Conservation (phyloP, 2,888 invertebrate genomes). For the Girardia tigrina region DNA sequence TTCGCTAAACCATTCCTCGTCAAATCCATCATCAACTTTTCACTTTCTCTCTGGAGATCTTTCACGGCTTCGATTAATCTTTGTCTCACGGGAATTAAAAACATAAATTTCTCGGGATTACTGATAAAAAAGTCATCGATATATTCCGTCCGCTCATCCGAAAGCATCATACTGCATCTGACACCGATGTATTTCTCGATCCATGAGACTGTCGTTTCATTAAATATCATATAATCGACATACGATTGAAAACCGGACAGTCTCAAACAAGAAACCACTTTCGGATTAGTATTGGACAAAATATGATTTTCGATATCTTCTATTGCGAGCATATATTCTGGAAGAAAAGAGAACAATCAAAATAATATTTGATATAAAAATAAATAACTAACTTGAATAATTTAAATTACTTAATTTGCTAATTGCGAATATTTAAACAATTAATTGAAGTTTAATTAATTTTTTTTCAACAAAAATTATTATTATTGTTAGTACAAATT, state of each 20-base stretch:
- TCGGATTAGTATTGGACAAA: neutral
- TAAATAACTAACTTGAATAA: neutral
- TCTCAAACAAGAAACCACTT: neutral
- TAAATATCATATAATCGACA: neutral
- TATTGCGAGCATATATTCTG: neutral
- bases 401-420: neutral
- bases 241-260: neutral
- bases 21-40: neutral
- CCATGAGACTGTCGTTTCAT: neutral
- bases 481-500: no score
- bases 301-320: conserved; percentile 9
- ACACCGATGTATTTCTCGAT: neutral
- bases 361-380: neutral
- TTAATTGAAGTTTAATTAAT: no score
- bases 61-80: neutral
- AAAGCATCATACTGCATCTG: neutral
- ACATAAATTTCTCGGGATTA: neutral
- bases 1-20: no score
- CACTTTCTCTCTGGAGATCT: neutral
- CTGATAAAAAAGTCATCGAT: neutral
- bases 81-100: neutral
- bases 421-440: neutral
- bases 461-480: no score
- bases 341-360: neutral
- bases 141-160: neutral